Percentiles rank a stretch among this genome's conserved stretches.
These are phyloP conservation scores for Apodemus sylvaticus DNA, from an alignment of 2,113 vertebrate species.

Conservation along the genomic window DNA sequence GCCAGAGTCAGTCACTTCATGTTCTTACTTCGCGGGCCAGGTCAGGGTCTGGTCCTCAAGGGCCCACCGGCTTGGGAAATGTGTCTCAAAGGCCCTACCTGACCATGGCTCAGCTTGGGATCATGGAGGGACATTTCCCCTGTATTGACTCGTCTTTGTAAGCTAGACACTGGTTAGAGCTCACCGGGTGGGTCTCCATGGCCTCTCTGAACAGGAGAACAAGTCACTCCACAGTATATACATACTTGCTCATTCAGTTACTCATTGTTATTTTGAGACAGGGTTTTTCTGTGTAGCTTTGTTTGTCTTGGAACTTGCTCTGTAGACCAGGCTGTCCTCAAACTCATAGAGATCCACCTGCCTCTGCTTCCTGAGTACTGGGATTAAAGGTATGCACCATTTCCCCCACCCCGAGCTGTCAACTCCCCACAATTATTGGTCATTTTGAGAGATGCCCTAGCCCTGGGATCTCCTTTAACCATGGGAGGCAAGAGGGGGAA, in stretches of 20 bases:
- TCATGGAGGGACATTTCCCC: background rate
- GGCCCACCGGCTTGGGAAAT: background rate
- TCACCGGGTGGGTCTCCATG: background rate
- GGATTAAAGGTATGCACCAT: background rate
- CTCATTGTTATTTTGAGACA: background rate
- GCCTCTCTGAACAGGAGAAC: background rate
- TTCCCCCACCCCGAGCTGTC: background rate
- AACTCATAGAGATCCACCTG: background rate
- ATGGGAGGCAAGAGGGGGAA: background rate
- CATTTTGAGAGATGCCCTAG: background rate
- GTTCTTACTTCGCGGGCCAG: background rate
- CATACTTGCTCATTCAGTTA: background rate
- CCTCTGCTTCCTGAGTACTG: background rate
- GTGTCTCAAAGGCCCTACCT: background rate
- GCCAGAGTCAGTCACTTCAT: background rate
- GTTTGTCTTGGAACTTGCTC: background rate
- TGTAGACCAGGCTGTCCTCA: background rate
- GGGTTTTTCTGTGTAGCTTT: background rate
- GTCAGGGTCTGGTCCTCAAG: background rate
- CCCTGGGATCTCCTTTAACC: background rate
- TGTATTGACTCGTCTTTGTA: background rate
- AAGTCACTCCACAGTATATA: background rate
- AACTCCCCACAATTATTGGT: background rate
- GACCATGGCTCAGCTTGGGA: no score
- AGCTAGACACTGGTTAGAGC: background rate